Conservation (phyloP, 2,113 vertebrate species). For the Penelope pileata region DNA sequence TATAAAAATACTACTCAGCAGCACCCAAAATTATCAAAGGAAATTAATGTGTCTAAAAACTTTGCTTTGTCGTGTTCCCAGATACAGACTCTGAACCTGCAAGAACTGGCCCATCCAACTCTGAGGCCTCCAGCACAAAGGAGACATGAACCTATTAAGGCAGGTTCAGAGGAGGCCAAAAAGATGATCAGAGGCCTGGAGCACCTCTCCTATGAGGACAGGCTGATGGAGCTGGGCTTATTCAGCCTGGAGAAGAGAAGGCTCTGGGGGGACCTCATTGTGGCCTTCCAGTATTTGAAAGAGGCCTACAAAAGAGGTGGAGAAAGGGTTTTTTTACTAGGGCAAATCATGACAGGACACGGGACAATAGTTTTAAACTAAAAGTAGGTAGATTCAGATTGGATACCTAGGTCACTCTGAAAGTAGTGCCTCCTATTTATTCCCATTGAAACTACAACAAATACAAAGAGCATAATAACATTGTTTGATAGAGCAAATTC, state of each 20-base stretch:
- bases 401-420: too few species aligned
- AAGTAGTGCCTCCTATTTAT: too few species aligned
- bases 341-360: neutral
- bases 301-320: neutral
- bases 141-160: neutral
- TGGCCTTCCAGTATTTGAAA: too few species aligned
- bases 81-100: neutral
- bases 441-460: too few species aligned
- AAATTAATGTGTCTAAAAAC: neutral
- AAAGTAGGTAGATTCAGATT: neutral
- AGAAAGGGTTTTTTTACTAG: neutral
- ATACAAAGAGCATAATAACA: too few species aligned
- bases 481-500: too few species aligned
- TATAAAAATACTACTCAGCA: neutral
- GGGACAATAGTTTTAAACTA: neutral
- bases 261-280: neutral
- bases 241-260: neutral
- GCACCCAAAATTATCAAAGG: neutral
- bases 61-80: neutral
- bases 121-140: neutral
- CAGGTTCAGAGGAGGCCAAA: neutral
- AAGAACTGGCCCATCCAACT: neutral
- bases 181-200: neutral
- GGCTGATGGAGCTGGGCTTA: neutral
- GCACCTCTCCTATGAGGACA: neutral